Evolutionary conservation across 2,797 vertebrate genomes (phyloP).

Genomic region (Malurus splendens): DNA sequence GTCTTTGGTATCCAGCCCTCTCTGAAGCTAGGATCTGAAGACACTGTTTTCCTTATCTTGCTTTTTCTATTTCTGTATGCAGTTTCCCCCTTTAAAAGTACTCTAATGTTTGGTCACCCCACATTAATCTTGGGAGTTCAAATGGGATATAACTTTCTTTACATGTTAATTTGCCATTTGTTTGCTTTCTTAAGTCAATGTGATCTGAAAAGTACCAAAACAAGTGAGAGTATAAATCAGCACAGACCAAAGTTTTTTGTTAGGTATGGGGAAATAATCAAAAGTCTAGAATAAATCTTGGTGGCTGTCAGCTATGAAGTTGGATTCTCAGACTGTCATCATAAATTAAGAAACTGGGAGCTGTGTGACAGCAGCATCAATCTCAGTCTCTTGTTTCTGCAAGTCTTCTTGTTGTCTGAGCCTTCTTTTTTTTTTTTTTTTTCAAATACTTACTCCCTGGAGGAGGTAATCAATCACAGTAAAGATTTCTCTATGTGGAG

Average conservation of each 20-base stretch:
- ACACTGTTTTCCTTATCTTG: neutral
- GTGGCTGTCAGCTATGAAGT: constrained; percentile 19
- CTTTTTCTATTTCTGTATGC: neutral
- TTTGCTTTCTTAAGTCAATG: constrained; percentile 19
- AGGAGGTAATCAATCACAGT: constrained; percentile 27
- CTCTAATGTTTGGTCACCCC: neutral
- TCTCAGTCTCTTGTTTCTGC: constrained; percentile 43
- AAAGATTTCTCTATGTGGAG: neutral
- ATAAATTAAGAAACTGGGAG: constrained; percentile 41
- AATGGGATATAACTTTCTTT: constrained; percentile 11
- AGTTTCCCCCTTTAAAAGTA: neutral
- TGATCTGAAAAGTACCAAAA: neutral
- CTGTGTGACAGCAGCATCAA: constrained; percentile 39
- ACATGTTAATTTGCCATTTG: neutral
- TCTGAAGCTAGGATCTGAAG: neutral
- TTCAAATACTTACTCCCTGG: neutral
- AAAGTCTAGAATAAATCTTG: constrained; percentile 35
- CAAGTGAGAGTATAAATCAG: constrained; percentile 22
- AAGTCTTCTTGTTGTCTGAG: constrained; percentile 28
- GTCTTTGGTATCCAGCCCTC: neutral
- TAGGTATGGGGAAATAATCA: constrained; percentile 37
- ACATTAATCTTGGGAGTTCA: neutral
- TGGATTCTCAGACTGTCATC: constrained; percentile 46
- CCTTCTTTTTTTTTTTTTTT: neutral
- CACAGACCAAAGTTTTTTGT: neutral